These are phyloP conservation scores for Eira barbara DNA, from an alignment of 2,113 vertebrate species.

Conservation along the genomic window DNA sequence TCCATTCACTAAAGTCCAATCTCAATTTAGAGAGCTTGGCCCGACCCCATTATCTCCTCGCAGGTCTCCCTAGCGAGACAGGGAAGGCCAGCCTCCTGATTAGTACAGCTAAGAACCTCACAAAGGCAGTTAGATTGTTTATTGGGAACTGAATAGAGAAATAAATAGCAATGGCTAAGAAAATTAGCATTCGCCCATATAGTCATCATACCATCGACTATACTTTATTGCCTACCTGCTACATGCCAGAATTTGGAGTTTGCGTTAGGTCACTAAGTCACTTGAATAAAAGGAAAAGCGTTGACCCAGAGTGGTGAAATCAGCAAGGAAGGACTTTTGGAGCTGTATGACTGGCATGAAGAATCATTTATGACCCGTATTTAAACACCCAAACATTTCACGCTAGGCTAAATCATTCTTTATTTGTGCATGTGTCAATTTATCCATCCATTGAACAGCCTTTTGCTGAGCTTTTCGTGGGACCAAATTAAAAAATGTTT, in stretches of 20 bases:
- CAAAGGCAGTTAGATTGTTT: background rate
- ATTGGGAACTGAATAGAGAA: background rate
- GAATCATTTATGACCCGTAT: background rate
- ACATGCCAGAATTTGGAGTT: background rate
- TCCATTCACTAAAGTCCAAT: background rate
- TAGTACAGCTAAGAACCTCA: background rate
- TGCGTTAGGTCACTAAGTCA: background rate
- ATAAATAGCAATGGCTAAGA: background rate
- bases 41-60: background rate
- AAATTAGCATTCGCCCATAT: background rate
- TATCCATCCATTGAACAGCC: background rate
- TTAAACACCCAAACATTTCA: constrained; percentile 15
- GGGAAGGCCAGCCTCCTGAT: background rate
- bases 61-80: background rate
- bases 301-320: background rate
- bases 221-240: background rate
- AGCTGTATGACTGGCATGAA: background rate
- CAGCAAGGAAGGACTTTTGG: background rate
- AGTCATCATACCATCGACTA: background rate
- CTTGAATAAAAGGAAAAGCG: constrained; percentile 11
- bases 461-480: background rate
- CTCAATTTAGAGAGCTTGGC: background rate
- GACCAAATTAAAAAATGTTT: background rate
- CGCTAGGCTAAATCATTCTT: background rate
- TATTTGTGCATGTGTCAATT: background rate